Percentiles rank a stretch among this genome's conserved stretches.
phyloP scores from a whole-genome alignment of 2,113 vertebrate genomes.

The Dasypus novemcinctus region DNA sequence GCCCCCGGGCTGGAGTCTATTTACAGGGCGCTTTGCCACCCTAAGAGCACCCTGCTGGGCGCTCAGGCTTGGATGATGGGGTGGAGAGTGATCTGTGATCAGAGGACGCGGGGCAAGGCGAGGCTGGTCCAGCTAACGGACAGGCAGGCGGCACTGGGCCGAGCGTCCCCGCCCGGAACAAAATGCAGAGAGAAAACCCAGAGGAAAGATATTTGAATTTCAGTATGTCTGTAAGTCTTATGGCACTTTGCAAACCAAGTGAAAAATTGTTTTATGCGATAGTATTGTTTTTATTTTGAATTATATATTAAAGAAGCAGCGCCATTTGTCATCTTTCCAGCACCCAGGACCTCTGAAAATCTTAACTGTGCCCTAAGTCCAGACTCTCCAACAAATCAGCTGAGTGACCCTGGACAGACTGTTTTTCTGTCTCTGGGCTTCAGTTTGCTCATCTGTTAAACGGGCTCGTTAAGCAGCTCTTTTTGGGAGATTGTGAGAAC shows the following conservation, averaged over 20 bases:
- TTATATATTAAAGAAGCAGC: neutral
- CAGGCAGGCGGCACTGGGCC: neutral
- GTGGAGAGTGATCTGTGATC: neutral
- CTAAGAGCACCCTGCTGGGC: neutral
- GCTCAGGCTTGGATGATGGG: neutral
- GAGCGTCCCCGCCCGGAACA: neutral
- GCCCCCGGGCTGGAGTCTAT: neutral
- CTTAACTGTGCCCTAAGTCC: too few species aligned
- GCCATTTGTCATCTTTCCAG: neutral
- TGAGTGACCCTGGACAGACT: too few species aligned
- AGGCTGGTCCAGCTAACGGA: neutral
- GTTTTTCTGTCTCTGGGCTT: too few species aligned
- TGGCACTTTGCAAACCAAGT: neutral
- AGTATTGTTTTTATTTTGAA: neutral
- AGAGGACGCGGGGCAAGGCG: neutral
- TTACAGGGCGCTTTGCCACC: neutral
- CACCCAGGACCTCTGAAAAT: too few species aligned
- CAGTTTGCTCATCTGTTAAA: too few species aligned
- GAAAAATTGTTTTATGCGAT: neutral
- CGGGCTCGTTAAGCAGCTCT: too few species aligned
- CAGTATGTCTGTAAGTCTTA: neutral
- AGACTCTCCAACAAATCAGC: too few species aligned
- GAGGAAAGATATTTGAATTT: neutral
- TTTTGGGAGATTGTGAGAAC: too few species aligned
- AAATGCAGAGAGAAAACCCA: neutral